Conservation (phyloP, 2,113 vertebrate species). For the Pteruthius melanotis region DNA sequence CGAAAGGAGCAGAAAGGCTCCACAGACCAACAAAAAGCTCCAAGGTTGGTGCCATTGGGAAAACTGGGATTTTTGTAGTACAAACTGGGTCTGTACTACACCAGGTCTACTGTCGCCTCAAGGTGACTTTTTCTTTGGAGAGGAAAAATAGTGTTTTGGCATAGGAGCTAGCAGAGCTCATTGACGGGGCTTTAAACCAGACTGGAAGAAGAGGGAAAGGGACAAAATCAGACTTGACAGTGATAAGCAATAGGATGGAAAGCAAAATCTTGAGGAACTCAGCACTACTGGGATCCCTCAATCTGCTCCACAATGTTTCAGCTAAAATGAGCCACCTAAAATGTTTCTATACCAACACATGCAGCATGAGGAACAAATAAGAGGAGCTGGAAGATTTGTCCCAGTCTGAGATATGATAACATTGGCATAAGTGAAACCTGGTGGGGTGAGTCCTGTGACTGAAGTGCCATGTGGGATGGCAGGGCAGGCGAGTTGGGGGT, state of each 20-base stretch:
- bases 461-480: neutral
- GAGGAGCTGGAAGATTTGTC: neutral
- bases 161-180: neutral
- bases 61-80: no score
- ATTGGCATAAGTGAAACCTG: neutral
- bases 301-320: neutral
- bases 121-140: neutral
- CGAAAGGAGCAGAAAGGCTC: neutral
- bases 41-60: neutral
- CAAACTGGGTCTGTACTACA: neutral
- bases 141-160: no score
- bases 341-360: neutral
- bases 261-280: neutral
- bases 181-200: neutral
- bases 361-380: neutral
- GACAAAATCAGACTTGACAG: neutral
- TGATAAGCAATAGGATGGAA: neutral
- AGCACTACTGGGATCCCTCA: neutral
- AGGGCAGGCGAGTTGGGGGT: no score
- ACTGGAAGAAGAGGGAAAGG: neutral
- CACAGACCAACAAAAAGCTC: neutral
- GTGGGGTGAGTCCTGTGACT: neutral
- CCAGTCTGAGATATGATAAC: neutral
- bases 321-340: neutral
- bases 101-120: neutral